A percentile compares a stretch with the other conserved stretches of the same genome.
These are phyloP conservation scores for Colaptes auratus DNA, from an alignment of 2,113 vertebrate species.

Conservation along the genomic window DNA sequence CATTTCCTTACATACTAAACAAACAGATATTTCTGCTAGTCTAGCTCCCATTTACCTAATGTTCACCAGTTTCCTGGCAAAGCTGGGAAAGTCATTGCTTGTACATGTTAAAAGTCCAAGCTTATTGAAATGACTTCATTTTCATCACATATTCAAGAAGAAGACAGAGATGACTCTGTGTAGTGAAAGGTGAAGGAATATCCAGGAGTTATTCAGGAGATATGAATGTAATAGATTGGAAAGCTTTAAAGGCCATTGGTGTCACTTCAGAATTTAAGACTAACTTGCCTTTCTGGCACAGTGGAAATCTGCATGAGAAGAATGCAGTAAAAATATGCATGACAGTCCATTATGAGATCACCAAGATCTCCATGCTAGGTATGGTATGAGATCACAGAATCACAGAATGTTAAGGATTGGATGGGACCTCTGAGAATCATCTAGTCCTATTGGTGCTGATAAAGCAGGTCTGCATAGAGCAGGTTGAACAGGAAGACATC, in stretches of 20 bases:
- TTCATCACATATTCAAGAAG: not conserved
- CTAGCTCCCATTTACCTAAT: not conserved
- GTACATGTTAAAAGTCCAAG: not conserved
- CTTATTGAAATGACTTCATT: not conserved
- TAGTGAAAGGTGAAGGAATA: not conserved
- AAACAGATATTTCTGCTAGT: not conserved
- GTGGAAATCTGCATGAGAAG: not conserved
- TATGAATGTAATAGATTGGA: not conserved
- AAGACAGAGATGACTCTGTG: not conserved
- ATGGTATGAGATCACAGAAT: no score
- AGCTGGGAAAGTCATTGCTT: not conserved
- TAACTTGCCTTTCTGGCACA: not conserved
- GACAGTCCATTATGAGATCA: not conserved
- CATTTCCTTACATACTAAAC: not conserved
- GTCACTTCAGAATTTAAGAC: not conserved
- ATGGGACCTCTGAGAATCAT: no score
- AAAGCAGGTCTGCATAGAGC: no score
- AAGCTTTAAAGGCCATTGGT: not conserved
- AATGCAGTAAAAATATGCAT: not conserved
- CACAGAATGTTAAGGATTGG: no score
- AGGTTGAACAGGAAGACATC: no score
- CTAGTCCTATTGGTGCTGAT: no score
- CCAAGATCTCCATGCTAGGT: no score
- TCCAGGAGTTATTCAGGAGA: not conserved
- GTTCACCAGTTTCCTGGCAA: not conserved